Conservation (phyloP, 2,797 vertebrate genomes). For the Alauda arvensis region DNA sequence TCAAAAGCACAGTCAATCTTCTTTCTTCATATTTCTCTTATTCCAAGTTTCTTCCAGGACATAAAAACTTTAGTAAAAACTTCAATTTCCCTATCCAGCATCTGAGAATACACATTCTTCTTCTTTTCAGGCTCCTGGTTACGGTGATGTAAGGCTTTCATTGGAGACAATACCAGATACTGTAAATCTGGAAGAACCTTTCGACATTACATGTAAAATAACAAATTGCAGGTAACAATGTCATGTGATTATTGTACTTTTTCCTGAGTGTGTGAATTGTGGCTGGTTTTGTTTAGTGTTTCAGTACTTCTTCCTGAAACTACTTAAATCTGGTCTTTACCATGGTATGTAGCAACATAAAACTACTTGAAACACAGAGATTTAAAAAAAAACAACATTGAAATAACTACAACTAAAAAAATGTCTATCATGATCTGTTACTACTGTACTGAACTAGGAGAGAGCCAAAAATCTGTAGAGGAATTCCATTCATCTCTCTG, state of each 20-base stretch:
- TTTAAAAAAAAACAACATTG: neutral
- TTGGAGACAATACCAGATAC: conserved; percentile 95
- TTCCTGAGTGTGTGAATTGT: neutral
- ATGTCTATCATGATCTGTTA: neutral
- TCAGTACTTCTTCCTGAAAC: neutral
- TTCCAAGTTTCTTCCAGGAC: neutral
- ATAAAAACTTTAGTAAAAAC: neutral
- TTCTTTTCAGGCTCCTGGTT: conserved; percentile 88
- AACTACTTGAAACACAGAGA: neutral
- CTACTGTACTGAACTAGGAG: neutral
- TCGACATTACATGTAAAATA: conserved; percentile 96
- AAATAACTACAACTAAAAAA: neutral
- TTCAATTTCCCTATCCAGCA: neutral
- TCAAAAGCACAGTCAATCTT: neutral
- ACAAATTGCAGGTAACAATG: conserved; percentile 94
- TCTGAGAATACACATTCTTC: neutral
- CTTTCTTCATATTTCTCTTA: neutral
- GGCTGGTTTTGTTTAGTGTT: neutral
- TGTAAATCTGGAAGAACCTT: conserved; percentile 93
- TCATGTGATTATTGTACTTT: neutral
- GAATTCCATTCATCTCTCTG: neutral
- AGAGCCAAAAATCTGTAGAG: neutral
- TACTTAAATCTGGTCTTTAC: neutral
- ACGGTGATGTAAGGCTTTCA: conserved; percentile 93
- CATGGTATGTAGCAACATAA: neutral